Evolutionary conservation across 1,140 invertebrate genomes (phyloP).

Genomic region (Polyergus mexicanus): DNA sequence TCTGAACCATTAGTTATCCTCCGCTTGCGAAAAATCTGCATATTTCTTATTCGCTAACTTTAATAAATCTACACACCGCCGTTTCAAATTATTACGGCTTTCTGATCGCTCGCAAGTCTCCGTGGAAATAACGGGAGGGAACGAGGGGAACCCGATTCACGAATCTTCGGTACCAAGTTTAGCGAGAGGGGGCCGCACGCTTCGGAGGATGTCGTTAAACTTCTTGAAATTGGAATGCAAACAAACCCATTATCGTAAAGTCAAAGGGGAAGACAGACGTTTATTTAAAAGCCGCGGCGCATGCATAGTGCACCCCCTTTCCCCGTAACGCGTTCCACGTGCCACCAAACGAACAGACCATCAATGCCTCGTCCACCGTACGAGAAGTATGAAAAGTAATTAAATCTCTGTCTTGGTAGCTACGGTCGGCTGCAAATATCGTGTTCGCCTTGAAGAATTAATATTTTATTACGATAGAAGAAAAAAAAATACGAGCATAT

Average conservation of each 20-base stretch:
- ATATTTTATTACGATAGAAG: neutral
- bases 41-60: constrained; percentile 1
- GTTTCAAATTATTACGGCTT: constrained; percentile 25
- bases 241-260: constrained; percentile 85
- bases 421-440: constrained; percentile 10
- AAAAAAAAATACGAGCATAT: neutral
- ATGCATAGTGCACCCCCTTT: constrained; percentile 58
- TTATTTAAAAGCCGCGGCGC: constrained; percentile 80
- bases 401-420: constrained; percentile 73
- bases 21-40: neutral
- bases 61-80: constrained; percentile 30
- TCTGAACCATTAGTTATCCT: neutral
- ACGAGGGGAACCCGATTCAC: constrained; percentile 25
- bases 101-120: constrained; percentile 17
- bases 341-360: constrained; percentile 63
- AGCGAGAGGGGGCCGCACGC: constrained; percentile 22
- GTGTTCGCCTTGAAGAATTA: constrained; percentile 13
- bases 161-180: constrained; percentile 36
- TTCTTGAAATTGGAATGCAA: constrained; percentile 84
- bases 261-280: constrained; percentile 83
- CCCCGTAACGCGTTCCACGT: neutral
- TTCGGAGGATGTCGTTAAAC: constrained; percentile 78
- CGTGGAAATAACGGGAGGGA: neutral
- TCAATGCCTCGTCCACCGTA: constrained; percentile 78
- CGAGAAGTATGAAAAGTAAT: constrained; percentile 85